These are phyloP conservation scores for Lydus trimaculatus DNA, from an alignment of 2,888 invertebrate species.

Conservation along the genomic window DNA sequence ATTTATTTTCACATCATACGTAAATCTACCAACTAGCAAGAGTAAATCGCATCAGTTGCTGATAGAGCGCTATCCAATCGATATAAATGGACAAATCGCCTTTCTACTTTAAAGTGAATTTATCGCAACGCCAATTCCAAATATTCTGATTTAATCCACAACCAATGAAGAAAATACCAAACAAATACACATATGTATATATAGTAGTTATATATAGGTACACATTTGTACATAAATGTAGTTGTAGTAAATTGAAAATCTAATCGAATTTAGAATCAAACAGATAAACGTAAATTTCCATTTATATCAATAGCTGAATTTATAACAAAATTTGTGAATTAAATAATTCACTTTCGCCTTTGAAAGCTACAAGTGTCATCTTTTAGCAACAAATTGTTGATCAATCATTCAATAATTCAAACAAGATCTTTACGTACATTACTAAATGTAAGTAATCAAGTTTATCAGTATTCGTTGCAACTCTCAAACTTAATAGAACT, in stretches of 20 bases:
- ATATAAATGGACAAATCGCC: constrained; percentile 29
- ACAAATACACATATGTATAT: neutral
- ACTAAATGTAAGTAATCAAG: too few species aligned
- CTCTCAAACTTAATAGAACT: too few species aligned
- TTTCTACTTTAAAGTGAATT: constrained; percentile 36
- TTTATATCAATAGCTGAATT: neutral
- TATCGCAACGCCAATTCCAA: constrained; percentile 43
- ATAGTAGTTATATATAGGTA: neutral
- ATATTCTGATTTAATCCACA: constrained; percentile 39
- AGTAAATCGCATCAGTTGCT: constrained; percentile 34
- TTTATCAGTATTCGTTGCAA: too few species aligned
- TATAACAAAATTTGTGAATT: neutral
- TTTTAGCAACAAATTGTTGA: too few species aligned
- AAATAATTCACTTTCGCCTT: neutral
- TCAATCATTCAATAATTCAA: too few species aligned
- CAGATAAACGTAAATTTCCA: neutral
- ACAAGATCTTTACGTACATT: too few species aligned
- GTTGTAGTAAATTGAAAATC: neutral
- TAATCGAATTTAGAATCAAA: neutral
- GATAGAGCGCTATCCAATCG: constrained; percentile 33
- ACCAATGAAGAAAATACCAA: constrained; percentile 32
- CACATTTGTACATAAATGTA: neutral
- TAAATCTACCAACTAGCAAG: constrained; percentile 22
- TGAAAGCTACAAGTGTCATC: too few species aligned
- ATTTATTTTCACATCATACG: constrained; percentile 29